Evolutionary conservation across 2,797 vertebrate species (phyloP).

Genomic region (Microchirus variegatus): DNA sequence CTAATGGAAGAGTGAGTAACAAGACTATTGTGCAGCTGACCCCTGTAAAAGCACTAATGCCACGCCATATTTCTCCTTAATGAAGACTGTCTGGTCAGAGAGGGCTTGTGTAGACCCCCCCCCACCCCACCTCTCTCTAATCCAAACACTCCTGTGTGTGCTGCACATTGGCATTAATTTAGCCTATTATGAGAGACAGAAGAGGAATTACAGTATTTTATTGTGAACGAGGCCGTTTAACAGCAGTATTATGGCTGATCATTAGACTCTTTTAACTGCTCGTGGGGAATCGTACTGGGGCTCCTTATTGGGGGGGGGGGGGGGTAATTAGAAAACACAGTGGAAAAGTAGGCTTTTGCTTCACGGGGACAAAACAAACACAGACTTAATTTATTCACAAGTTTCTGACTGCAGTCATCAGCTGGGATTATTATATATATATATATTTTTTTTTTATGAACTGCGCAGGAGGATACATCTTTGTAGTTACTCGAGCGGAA

Average conservation of each 20-base stretch:
- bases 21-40: slow-evolving; percentile 54
- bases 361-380: slow-evolving; percentile 47
- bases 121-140: slow-evolving; percentile 55
- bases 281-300: slow-evolving; percentile 64
- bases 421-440: slow-evolving; percentile 8
- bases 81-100: slow-evolving; percentile 48
- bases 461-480: slow-evolving; percentile 32
- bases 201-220: slow-evolving; percentile 81
- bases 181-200: slow-evolving; percentile 80
- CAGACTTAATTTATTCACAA: slow-evolving; percentile 40
- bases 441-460: neutral
- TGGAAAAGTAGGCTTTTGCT: slow-evolving; percentile 62
- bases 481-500: slow-evolving; percentile 54
- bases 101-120: slow-evolving; percentile 25
- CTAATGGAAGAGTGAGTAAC: slow-evolving; percentile 47
- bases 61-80: slow-evolving; percentile 60
- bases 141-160: slow-evolving; percentile 60
- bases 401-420: slow-evolving; percentile 34
- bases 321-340: slow-evolving; percentile 73
- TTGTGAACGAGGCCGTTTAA: slow-evolving; percentile 78
- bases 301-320: slow-evolving; percentile 64
- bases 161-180: slow-evolving; percentile 73
- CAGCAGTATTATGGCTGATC: slow-evolving; percentile 79
- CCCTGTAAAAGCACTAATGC: slow-evolving; percentile 50
- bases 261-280: slow-evolving; percentile 80